phyloP scores from a whole-genome alignment of 2,797 vertebrate genomes.

The Sylvia borin region DNA sequence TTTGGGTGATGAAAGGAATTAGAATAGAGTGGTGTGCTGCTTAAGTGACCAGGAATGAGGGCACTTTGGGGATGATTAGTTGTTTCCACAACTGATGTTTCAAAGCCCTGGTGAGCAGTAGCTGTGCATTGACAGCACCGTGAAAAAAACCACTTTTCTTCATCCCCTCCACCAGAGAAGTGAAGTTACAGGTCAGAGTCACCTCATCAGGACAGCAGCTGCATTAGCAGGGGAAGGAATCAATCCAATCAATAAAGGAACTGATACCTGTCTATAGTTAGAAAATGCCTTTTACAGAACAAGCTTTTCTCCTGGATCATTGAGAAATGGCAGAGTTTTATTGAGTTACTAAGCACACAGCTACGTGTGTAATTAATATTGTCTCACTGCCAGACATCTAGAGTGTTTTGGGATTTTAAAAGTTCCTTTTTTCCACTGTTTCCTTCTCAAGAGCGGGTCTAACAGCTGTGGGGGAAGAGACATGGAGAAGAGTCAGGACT shows the following conservation, averaged over 20 bases:
- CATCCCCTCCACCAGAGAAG: not conserved
- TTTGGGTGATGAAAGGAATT: not conserved
- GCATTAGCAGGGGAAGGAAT: constrained; percentile 31
- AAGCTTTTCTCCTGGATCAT: not conserved
- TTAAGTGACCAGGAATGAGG: not conserved
- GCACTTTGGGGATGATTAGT: not conserved
- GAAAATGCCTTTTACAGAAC: constrained; percentile 10
- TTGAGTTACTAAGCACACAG: not conserved
- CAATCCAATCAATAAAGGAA: constrained; percentile 19
- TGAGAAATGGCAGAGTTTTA: not conserved
- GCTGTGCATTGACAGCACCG: not conserved
- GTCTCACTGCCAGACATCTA: not conserved
- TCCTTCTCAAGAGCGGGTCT: not conserved
- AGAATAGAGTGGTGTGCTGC: not conserved
- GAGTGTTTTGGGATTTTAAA: not conserved
- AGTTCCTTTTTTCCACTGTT: not conserved
- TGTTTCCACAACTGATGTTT: not conserved
- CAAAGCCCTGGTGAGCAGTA: not conserved
- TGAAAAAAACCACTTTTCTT: not conserved
- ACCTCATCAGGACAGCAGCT: not conserved
- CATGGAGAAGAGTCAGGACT: not conserved
- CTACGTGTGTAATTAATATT: constrained; percentile 21
- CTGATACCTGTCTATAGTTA: constrained; percentile 24
- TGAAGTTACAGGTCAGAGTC: not conserved
- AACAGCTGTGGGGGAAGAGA: not conserved